Evolutionary conservation across 2,888 invertebrate species (phyloP).

Genomic region (Melolontha melolontha): DNA sequence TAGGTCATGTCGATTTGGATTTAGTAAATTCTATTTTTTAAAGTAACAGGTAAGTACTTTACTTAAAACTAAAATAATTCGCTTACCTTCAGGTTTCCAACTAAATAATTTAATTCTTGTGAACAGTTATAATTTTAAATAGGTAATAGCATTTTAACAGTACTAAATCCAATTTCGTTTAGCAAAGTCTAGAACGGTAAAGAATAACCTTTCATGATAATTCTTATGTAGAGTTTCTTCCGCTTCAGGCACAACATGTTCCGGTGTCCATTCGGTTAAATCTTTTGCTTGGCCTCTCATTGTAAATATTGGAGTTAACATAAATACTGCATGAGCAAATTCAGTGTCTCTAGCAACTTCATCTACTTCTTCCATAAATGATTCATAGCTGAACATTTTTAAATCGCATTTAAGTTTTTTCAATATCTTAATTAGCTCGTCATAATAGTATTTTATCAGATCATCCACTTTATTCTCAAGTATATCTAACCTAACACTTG

Average conservation of each 20-base stretch:
- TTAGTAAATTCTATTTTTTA: no score
- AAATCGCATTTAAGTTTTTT: slow-evolving; percentile 54
- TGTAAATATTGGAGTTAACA: slow-evolving; percentile 64
- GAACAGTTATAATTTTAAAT: no score
- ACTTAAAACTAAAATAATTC: no score
- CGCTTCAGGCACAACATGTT: slow-evolving; percentile 45
- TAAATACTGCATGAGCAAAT: slow-evolving; percentile 63
- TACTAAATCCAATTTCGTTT: slow-evolving; percentile 37
- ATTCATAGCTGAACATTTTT: slow-evolving; percentile 60
- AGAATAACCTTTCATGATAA: slow-evolving; percentile 7
- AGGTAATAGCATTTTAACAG: no score
- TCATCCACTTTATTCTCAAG: slow-evolving; percentile 63
- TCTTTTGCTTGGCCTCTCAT: slow-evolving; percentile 59
- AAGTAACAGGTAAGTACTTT: no score
- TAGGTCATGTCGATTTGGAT: no score
- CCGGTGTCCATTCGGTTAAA: slow-evolving; percentile 56
- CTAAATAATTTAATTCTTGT: no score
- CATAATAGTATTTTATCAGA: slow-evolving; percentile 66
- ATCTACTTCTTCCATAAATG: slow-evolving; percentile 62
- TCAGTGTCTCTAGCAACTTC: slow-evolving; percentile 57
- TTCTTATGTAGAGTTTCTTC: slow-evolving; percentile 19
- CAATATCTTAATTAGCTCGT: slow-evolving; percentile 54
- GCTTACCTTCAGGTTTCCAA: no score
- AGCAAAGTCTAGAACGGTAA: slow-evolving; percentile 27
- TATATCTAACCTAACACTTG: slow-evolving; percentile 64